phyloP scores from a whole-genome alignment of 2,888 invertebrate species.

The Ophraella communa region DNA sequence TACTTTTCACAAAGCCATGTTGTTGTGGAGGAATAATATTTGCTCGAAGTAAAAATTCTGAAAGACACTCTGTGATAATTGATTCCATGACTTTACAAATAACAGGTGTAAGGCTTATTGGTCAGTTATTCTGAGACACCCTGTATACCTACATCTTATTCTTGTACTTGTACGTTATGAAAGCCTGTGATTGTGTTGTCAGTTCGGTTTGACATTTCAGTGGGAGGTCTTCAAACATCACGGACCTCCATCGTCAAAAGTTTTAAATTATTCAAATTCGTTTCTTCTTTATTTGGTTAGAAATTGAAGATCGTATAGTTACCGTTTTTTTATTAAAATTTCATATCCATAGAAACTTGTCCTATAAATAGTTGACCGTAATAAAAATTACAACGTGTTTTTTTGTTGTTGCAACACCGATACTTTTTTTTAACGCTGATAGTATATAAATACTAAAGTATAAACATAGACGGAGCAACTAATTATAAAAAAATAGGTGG shows the following conservation, averaged over 20 bases:
- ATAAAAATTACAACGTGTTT: background rate
- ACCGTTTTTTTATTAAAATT: background rate
- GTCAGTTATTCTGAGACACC: no score
- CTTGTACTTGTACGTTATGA: background rate
- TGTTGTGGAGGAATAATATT: no score
- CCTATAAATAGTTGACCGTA: background rate
- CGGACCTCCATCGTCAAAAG: background rate
- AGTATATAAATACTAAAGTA: no score
- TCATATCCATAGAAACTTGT: background rate
- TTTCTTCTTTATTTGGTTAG: background rate
- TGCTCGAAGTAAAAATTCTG: no score
- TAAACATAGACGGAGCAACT: no score
- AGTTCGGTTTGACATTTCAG: background rate
- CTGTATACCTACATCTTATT: background rate
- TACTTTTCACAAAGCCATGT: no score
- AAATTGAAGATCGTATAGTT: background rate
- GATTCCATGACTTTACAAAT: no score
- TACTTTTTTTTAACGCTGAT: no score
- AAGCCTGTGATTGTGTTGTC: slow-evolving; percentile 10
- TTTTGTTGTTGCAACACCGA: no score
- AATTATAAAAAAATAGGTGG: no score
- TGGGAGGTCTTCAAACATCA: background rate
- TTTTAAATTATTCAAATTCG: background rate
- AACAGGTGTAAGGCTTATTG: no score
- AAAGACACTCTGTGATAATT: no score